Evolutionary conservation across 2,888 invertebrate species (phyloP), one percentile per base, ranked within the genome.

Genomic region (Drosophila vallismaia): DNA sequence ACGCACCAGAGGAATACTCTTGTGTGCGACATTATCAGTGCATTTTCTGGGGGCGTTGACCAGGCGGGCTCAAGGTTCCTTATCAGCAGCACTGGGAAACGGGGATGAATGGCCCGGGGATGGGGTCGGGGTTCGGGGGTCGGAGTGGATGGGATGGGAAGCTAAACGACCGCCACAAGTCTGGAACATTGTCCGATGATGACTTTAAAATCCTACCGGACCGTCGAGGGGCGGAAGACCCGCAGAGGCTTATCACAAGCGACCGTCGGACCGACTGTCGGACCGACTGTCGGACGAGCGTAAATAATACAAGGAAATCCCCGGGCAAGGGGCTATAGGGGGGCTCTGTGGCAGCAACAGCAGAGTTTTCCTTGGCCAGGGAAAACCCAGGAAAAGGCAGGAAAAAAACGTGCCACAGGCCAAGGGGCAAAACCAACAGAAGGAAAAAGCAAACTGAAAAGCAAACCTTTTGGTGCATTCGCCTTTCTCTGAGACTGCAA

Each of bases 401-500:
- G 40, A 64, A 52, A 42, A 50, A 54, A 62, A 57, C 62, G 57
- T 59, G 57, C 69, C 57, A 73, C 54, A 73, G 57, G 72, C 71
- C 52, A 60, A 42, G 52, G 71, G 63, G 45, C 50, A 70, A 56
- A 55, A 44, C n/a, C 33, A 48, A 51, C 51, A 52, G 36, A 49
- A 60, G 52, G 48, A 44, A 55, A 66, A 67, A 68, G 66, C 58
- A 66, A 45, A 71, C 26, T 8, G 57, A 42, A 51, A 46, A 53
- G 29, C 48, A 73, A 82, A 86, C 84, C 85, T 82, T 82, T 77
- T 76, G 86, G 84, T 81, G 85, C 85, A 86, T 84, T 84, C 77
- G 84, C 86, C 79, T 60, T 71, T 76, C 85, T 78, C 59, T 29
- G 19, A 54, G 36, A 28, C 4, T 48, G 54, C 52, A n/a, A 56